These are phyloP conservation scores for Bolborhynchus lineola DNA, from an alignment of 2,113 vertebrate genomes.

Conservation along the genomic window DNA sequence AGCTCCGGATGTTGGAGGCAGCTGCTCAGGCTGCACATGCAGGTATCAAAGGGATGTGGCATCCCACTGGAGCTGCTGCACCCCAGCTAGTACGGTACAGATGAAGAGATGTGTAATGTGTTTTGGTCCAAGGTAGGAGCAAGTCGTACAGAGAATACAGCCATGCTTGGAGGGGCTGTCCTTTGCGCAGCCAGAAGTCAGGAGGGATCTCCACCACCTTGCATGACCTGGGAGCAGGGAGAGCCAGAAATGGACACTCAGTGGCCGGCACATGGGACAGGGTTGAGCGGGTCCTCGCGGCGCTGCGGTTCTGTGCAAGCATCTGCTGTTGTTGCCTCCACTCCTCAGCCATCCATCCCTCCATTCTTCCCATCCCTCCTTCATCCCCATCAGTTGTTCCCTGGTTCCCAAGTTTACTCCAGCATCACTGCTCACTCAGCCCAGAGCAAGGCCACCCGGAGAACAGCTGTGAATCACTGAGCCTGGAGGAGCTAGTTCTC, in stretches of 20 bases:
- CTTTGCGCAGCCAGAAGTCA: not conserved
- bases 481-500: slow-evolving; percentile 62
- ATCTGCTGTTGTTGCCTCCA: not conserved
- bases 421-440: not conserved
- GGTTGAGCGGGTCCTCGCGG: accelerated
- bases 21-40: not conserved
- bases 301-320: not conserved
- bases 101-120: not conserved
- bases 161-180: not conserved
- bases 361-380: not conserved
- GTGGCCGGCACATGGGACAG: not conserved
- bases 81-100: not conserved
- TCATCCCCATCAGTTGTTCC: not conserved
- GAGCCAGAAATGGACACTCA: not conserved
- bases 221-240: not conserved
- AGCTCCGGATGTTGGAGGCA: not conserved
- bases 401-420: not conserved
- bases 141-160: not conserved
- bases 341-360: not conserved
- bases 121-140: not conserved
- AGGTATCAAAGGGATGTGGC: not conserved
- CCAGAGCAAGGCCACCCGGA: not conserved
- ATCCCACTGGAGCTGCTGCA: accelerated
- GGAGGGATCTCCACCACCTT: not conserved
- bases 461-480: slow-evolving; percentile 64